A percentile compares a stretch with the other conserved stretches of the same genome.
phyloP scores from a whole-genome alignment of 2,888 invertebrate species.

The Barypeithes pellucidus region DNA sequence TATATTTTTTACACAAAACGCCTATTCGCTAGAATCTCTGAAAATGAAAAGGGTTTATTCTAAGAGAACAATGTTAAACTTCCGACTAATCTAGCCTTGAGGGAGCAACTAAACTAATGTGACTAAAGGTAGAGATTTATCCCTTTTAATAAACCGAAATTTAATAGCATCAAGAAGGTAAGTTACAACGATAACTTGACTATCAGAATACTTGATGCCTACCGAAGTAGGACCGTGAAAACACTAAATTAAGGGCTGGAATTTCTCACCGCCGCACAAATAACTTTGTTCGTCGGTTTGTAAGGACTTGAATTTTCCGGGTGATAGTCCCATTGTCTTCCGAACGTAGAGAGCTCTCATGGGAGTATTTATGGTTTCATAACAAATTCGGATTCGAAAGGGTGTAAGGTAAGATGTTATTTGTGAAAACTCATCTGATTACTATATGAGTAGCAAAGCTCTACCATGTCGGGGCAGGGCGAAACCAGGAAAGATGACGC shows the following conservation, averaged over 20 bases:
- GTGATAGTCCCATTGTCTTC: slow-evolving; percentile 53
- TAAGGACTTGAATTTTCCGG: slow-evolving; percentile 57
- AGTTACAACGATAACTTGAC: slow-evolving; percentile 53
- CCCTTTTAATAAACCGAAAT: slow-evolving; percentile 54
- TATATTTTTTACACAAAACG: background rate
- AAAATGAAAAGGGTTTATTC: slow-evolving; percentile 18
- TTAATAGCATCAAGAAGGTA: slow-evolving; percentile 52
- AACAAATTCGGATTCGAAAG: slow-evolving; percentile 51
- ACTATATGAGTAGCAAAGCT: slow-evolving; percentile 3
- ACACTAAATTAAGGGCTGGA: slow-evolving; percentile 59
- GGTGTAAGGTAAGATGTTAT: slow-evolving; percentile 41
- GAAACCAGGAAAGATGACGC: no score
- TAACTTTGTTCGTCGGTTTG: slow-evolving; percentile 61
- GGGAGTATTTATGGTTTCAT: slow-evolving; percentile 52
- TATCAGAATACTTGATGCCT: slow-evolving; percentile 55
- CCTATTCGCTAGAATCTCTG: background rate
- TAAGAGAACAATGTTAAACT: slow-evolving; percentile 31
- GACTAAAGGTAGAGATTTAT: slow-evolving; percentile 54
- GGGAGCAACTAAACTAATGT: slow-evolving; percentile 45
- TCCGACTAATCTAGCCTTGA: slow-evolving; percentile 32
- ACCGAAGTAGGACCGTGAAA: slow-evolving; percentile 52
- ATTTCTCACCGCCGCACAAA: slow-evolving; percentile 61
- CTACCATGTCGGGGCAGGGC: no score
- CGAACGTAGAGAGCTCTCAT: slow-evolving; percentile 35
- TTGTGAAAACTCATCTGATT: slow-evolving; percentile 37